Evolutionary conservation across 2,888 invertebrate species (phyloP).

Genomic region (Acrobasis consociella): DNA sequence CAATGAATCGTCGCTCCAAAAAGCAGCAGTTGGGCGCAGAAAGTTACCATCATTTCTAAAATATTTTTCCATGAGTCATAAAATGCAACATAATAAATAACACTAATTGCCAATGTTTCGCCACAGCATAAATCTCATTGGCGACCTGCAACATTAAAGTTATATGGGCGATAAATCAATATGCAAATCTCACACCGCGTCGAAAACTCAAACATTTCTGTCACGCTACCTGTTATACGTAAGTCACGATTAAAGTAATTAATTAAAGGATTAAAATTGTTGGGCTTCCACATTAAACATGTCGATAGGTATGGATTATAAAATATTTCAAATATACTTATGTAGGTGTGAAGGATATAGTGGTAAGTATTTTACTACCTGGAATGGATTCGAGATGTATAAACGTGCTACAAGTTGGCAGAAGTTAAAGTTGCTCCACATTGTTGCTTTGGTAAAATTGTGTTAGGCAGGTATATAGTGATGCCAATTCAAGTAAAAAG

Average conservation of each 20-base stretch:
- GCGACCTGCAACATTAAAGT: slow-evolving; percentile 7
- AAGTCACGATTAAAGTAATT: slow-evolving; percentile 12
- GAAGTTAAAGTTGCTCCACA: too few species aligned
- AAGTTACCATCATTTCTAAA: not conserved
- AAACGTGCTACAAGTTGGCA: too few species aligned
- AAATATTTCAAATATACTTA: not conserved
- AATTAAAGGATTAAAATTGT: slow-evolving; percentile 8
- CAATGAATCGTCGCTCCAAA: too few species aligned
- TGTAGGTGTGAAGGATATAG: not conserved
- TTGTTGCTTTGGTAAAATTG: too few species aligned
- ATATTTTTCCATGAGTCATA: not conserved
- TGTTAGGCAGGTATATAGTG: too few species aligned
- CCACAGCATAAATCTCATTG: slow-evolving; percentile 10
- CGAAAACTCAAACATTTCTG: slow-evolving; percentile 4
- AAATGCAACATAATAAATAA: not conserved
- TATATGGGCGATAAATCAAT: not conserved
- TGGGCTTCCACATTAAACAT: not conserved
- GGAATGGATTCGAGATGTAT: too few species aligned
- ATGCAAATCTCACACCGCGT: not conserved
- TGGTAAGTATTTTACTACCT: too few species aligned
- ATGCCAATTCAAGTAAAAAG: too few species aligned
- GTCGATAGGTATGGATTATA: not conserved
- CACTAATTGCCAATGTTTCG: slow-evolving; percentile 12
- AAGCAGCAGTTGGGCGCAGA: not conserved
- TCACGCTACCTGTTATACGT: slow-evolving; percentile 18